Base-by-base conservation (phyloP, 2,888 invertebrate species). In the Sinodicranocentrus sp. region DNA sequence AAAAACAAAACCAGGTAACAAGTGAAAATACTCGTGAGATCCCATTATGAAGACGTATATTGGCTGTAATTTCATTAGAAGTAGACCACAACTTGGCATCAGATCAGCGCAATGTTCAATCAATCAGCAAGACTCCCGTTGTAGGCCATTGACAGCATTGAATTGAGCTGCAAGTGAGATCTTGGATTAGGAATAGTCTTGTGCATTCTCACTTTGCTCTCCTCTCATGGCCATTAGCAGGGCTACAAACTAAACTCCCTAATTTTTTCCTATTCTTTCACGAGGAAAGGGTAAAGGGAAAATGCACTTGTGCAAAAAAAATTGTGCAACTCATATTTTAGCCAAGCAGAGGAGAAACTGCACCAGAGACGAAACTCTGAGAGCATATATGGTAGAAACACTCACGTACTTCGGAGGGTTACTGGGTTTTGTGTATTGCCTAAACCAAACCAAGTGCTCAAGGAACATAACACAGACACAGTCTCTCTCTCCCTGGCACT, bases 271-370 rank as follows among this genome's bases (percentile, higher is more conserved):
- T n/a, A n/a, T n/a, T 33, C 10, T 33, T 10, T 3, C 33, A 6
- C 33, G 10, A 33, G 10, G 33, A 33, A 33, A 10, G 33, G 33
- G 33, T 6, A 33, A 33, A 10, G 10, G 33, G 33, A 33, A 33
- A 3, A 33, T 33, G 3, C 33, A 33, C 33, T 10, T 33, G 3
- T 48, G 48, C 48, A 17, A 48, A 48, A 48, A 48, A 48, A 48
- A 39, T 39, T 39, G 48, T 48, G 48, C 48, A 48, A 17, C 48
- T 48, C 48, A 48, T 48, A 48, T 48, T 48, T 48, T 48, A 48
- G 3, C 48, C 48, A 48, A 48, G 48, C 15, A 48, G 5, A 17
- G 48, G n/a, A 48, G 17, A 48, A 48, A 48, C 48, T 48, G 48
- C 48, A 48, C n/a, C 48, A 48, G 8, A 13, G 10, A 10, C 33